Conservation (phyloP, 2,113 vertebrate species). For the Phalacrocorax brasilianus region DNA sequence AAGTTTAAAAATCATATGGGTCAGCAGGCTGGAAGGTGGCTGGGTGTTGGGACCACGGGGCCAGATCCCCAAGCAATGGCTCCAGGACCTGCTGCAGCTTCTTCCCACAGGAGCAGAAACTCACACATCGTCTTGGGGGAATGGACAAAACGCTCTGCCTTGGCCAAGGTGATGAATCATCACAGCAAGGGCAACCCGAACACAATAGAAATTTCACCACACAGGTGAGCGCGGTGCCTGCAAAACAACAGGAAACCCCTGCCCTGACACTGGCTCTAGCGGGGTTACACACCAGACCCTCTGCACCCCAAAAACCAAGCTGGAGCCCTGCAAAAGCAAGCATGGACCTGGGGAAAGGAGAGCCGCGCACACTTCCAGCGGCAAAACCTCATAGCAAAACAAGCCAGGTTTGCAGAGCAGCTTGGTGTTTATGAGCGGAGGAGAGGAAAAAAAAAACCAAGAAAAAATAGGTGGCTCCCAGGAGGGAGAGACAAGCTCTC, state of each 20-base stretch:
- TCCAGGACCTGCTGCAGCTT: not conserved
- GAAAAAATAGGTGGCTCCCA: not conserved
- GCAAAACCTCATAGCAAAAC: not conserved
- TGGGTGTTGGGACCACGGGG: not conserved
- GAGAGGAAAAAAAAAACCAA: not conserved
- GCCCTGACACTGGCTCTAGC: accelerated
- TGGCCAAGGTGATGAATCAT: not conserved
- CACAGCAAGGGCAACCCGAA: accelerated
- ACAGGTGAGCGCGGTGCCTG: not conserved
- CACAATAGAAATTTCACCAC: not conserved
- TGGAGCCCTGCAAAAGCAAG: not conserved
- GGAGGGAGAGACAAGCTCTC: not conserved
- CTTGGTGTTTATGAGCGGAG: not conserved
- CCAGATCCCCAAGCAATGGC: not conserved
- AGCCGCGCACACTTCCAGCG: accelerated
- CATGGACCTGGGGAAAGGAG: accelerated
- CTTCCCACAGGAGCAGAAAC: not conserved
- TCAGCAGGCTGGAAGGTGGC: not conserved
- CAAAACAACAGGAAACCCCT: not conserved
- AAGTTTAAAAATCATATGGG: not conserved
- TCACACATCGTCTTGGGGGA: accelerated
- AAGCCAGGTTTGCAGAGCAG: not conserved
- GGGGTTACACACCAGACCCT: not conserved
- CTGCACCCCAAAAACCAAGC: not conserved
- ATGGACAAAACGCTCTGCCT: not conserved